Evolutionary conservation across 2,888 invertebrate genomes (phyloP), one percentile per base, ranked within the genome.

Genomic region (Ophion ventricosus): DNA sequence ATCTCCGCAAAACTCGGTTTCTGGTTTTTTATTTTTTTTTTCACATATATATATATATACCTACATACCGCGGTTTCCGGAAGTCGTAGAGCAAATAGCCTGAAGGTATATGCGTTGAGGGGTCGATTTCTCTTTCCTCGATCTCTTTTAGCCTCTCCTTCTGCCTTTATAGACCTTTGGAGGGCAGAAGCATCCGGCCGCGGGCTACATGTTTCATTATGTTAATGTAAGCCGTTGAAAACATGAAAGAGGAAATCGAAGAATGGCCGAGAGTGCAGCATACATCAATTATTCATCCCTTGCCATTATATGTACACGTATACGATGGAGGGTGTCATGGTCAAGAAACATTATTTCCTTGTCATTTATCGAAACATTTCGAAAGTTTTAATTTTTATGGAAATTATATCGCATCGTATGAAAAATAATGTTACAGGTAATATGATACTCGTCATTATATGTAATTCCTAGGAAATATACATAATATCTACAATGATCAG

Each of bases 121-220:
- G 80, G 74, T 84, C 84, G 84, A 79, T 84, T 82, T 84, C 75
- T 84, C 84, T 29, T 81, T 54, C 80, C 61, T 77, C 57, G 43
- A 56, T 80, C 81, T 57, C 72, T 66, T 78, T 61, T 49, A 17
- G 26, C 26, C 56, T 78, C 56, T 64, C 74, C 74, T 59, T 63
- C 57, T 40, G 35, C 40, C 25, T 63, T 25, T 54, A 66, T 54
- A 84, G 59, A 79, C 66, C 72, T 72, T 63, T 70, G 26, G 61
- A 66, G 43, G 40, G 67, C 67, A 67, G 14, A 11, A 25, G 29
- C 23, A 10, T 35, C n/a, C 40, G 74, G 49, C 43, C 29, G 69
- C 56, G 70, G 23, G 79, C 80, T 82, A 82, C 84, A 75, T 49
- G 82, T 79, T 82, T 84, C 84, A 84, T 84, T 82, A 84, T 84